Evolutionary conservation across 1,140 invertebrate species (phyloP).

Genomic region (Arion vulgaris): DNA sequence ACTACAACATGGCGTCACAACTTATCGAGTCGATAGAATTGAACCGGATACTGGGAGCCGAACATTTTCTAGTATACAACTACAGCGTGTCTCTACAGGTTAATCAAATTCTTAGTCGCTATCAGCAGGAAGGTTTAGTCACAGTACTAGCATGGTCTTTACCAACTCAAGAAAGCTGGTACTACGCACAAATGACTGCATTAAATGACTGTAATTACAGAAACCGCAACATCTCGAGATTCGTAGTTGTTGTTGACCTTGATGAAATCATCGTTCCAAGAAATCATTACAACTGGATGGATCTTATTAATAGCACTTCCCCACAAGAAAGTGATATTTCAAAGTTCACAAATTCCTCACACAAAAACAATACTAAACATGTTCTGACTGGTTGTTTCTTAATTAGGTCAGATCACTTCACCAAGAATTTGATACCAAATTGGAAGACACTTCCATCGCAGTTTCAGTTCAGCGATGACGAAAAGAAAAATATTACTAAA

Average conservation of each 20-base stretch:
- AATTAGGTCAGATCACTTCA: neutral
- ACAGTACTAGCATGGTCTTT: conserved; percentile 4
- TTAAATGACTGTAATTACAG: conserved; percentile 24
- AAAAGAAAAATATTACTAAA: neutral
- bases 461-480: neutral
- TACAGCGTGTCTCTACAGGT: neutral
- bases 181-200: neutral
- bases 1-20: neutral
- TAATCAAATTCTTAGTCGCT: neutral
- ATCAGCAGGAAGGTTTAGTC: conserved; percentile 4
- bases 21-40: conserved; percentile 19
- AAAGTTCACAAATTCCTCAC: neutral
- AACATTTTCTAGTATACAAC: conserved; percentile 33
- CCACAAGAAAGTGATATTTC: neutral
- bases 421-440: neutral
- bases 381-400: neutral
- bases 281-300: neutral
- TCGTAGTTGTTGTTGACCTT: neutral
- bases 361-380: neutral
- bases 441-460: neutral
- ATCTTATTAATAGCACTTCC: neutral
- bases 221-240: neutral
- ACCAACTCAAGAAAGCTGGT: neutral
- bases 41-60: conserved; percentile 14
- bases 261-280: conserved; percentile 16